Base-by-base conservation (phyloP, 2,888 invertebrate genomes). In the Metacarcinus magister region DNA sequence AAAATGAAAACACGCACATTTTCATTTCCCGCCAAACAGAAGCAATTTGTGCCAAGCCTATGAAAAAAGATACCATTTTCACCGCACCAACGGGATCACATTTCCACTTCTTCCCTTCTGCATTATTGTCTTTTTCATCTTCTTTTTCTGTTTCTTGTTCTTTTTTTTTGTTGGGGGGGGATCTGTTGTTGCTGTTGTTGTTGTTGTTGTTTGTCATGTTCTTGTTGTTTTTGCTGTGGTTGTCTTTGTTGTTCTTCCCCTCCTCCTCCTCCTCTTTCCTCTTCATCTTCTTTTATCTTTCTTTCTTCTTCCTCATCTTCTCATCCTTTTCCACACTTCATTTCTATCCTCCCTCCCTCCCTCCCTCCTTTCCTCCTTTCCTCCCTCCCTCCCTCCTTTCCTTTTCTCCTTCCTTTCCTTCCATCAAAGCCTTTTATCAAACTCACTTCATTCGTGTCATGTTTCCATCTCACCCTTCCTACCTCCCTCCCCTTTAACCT, bases 1-100 rank as follows among this genome's bases (percentile, higher is more conserved):
- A 82, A 82, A 82, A 82, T 82, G 82, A 82, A 82, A 82, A 82
- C 82, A 82, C 82, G 82, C 32, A 82, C 82, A 32, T 82, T 32
- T 82, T 32, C 82, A 82, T 82, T 82, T 82, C 82, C 82, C 82
- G 82, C 82, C 82, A 82, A 82, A 82, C 28, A 7, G 28, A 7
- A 82, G 32, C 32, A 28, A 82, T 32, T 82, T 32, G 8, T 32
- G 82, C 82, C 82, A 8, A 32, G 82, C 32, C 82, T 32, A 82
- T 32, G 28, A 32, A 82, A 32, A 82, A 28, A 82, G 82, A 82
- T 28, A 32, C 32, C 32, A 32, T 82, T 82, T 32, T 82, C 82
- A 28, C 82, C 82, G 28, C 28, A 32, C 32, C 82, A 82, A 82
- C 82, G 82, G 82, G 82, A 82, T 82, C 82, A 82, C 82, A 82